Percentiles rank a stretch among this genome's conserved stretches.
These are phyloP conservation scores for Myiotriccus ornatus DNA, from an alignment of 2,797 vertebrate species.

Conservation along the genomic window DNA sequence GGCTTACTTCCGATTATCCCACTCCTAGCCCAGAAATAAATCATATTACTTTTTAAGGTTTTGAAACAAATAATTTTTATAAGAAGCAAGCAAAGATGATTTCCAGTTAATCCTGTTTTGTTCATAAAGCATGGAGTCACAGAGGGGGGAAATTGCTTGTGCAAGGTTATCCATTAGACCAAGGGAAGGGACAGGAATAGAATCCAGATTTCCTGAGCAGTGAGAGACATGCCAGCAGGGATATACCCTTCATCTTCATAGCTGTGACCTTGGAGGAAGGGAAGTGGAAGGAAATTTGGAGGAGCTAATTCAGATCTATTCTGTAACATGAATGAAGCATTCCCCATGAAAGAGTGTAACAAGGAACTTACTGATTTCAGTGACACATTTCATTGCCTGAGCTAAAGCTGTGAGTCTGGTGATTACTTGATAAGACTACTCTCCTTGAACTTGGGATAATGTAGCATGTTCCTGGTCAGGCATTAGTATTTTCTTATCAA, in stretches of 20 bases:
- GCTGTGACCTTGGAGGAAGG: slow-evolving; percentile 7
- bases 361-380: background rate
- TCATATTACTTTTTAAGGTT: background rate
- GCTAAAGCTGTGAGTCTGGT: background rate
- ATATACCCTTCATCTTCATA: background rate
- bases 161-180: background rate
- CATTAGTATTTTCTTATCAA: slow-evolving; percentile 13
- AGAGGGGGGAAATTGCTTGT: background rate
- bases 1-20: background rate
- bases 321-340: background rate
- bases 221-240: slow-evolving; percentile 29
- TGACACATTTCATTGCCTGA: background rate
- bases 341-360: background rate
- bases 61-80: background rate
- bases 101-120: background rate
- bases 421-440: background rate
- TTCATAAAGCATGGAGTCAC: background rate
- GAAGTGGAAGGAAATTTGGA: background rate
- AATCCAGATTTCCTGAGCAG: slow-evolving; percentile 33
- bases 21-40: background rate
- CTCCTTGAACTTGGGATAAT: background rate
- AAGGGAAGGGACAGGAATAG: slow-evolving; percentile 28
- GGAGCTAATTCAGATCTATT: background rate
- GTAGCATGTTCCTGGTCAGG: background rate
- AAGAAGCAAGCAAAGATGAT: background rate